These are phyloP conservation scores for Pogonophryne albipinna DNA, from an alignment of 2,797 vertebrate genomes.

Conservation along the genomic window DNA sequence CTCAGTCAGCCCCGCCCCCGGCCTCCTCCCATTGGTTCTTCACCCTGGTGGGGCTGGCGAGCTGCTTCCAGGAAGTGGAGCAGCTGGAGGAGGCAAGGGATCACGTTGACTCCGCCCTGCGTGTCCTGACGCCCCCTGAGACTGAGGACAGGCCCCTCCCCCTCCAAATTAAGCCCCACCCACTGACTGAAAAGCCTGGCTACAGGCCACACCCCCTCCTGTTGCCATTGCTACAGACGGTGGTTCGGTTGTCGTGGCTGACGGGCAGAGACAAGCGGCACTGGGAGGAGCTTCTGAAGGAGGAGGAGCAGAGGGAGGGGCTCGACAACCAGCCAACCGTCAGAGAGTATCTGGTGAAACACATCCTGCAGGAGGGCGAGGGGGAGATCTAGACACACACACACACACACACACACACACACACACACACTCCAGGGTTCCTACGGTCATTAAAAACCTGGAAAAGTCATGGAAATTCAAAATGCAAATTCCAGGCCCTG, in stretches of 20 bases:
- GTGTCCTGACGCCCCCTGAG: conserved; percentile 78
- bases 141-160: conserved; percentile 31
- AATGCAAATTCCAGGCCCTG: too few relatives aligned
- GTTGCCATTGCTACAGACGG: conserved; percentile 87
- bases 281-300: conserved; percentile 89
- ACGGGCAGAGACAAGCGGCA: conserved; percentile 91
- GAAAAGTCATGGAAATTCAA: too few relatives aligned
- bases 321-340: conserved; percentile 86
- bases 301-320: conserved; percentile 82
- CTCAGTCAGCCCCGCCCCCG: conserved; percentile 31
- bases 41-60: conserved; percentile 89
- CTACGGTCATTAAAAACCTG: too few relatives aligned
- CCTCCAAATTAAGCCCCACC: background rate
- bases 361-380: conserved; percentile 84
- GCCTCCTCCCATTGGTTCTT: conserved; percentile 84
- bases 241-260: conserved; percentile 92
- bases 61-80: conserved; percentile 93
- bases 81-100: conserved; percentile 88
- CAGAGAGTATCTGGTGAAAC: conserved; percentile 91
- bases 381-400: conserved; percentile 34
- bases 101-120: conserved; percentile 89
- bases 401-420: background rate
- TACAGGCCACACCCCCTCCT: conserved; percentile 84
- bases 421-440: too few relatives aligned
- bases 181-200: conserved; percentile 38